Evolutionary conservation across 2,113 vertebrate genomes (phyloP).

Genomic region (Theristicus caerulescens): DNA sequence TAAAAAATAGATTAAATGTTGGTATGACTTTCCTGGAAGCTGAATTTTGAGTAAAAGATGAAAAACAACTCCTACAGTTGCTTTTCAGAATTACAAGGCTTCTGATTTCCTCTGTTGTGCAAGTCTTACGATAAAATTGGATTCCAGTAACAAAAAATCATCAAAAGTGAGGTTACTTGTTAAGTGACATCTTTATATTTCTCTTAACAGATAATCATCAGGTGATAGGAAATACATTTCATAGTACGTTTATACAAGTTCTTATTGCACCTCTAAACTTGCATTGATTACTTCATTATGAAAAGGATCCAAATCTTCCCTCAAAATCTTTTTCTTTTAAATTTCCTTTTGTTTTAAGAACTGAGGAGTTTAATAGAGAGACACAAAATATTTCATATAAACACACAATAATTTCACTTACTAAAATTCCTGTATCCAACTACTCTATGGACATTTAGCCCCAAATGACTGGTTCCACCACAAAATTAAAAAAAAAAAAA

Average conservation of each 20-base stretch:
- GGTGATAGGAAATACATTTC: not conserved
- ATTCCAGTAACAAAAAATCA: not conserved
- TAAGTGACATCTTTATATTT: not conserved
- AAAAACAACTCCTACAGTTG: not conserved
- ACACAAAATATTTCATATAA: not conserved
- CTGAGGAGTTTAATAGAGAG: not conserved
- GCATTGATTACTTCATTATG: not conserved
- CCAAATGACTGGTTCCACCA: slow-evolving; percentile 33
- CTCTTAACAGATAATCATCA: not conserved
- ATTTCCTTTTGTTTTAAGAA: not conserved
- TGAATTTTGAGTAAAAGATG: not conserved
- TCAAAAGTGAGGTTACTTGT: not conserved
- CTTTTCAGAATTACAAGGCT: not conserved
- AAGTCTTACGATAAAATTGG: not conserved
- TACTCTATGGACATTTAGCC: slow-evolving; percentile 26
- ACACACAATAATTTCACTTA: not conserved
- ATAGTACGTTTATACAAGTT: not conserved
- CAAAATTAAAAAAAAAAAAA: not conserved
- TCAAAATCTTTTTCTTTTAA: not conserved
- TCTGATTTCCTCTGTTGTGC: not conserved
- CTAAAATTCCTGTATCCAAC: not conserved
- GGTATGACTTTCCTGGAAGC: not conserved
- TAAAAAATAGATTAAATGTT: not conserved
- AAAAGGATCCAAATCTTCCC: not conserved
- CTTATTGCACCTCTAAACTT: not conserved